These are phyloP conservation scores for Gryllus longicercus DNA, from an alignment of 2,888 invertebrate genomes.

Conservation along the genomic window DNA sequence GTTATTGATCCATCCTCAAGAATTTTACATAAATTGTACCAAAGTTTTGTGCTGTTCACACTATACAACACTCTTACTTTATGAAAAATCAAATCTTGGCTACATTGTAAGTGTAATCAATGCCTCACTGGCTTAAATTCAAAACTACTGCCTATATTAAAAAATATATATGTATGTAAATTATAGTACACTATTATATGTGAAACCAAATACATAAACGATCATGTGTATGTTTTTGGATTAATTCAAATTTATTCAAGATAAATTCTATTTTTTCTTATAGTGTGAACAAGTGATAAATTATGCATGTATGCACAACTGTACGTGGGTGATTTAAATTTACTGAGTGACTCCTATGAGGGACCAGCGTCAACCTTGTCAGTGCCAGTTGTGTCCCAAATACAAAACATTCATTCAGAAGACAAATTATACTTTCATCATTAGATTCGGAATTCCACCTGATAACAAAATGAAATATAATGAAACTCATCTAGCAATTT, in stretches of 20 bases:
- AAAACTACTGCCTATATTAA: slow-evolving; percentile 10
- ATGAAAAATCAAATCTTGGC: neutral
- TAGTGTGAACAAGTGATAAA: slow-evolving; percentile 17
- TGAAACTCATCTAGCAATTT: too few relatives aligned
- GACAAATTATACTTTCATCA: neutral
- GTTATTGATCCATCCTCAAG: slow-evolving; percentile 10
- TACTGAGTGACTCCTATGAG: slow-evolving; percentile 34
- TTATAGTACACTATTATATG: neutral
- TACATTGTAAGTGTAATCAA: neutral
- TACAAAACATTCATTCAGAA: neutral
- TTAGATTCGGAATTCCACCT: too few relatives aligned
- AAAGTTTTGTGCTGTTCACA: slow-evolving; percentile 1
- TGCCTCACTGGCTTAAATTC: neutral
- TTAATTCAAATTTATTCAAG: slow-evolving; percentile 2
- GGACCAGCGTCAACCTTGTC: slow-evolving; percentile 32
- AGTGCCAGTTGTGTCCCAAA: neutral
- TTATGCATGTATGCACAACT: slow-evolving; percentile 4
- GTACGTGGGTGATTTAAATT: slow-evolving; percentile 23
- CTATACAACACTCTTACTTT: slow-evolving; percentile 1
- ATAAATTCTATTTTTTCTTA: slow-evolving; percentile 8
- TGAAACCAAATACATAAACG: neutral
- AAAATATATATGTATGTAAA: neutral
- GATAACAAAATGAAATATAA: too few relatives aligned
- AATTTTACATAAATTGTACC: neutral
- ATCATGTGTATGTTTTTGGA: slow-evolving; percentile 6